phyloP scores from a whole-genome alignment of 1,140 invertebrate species.

The Diabrotica virgifera region DNA sequence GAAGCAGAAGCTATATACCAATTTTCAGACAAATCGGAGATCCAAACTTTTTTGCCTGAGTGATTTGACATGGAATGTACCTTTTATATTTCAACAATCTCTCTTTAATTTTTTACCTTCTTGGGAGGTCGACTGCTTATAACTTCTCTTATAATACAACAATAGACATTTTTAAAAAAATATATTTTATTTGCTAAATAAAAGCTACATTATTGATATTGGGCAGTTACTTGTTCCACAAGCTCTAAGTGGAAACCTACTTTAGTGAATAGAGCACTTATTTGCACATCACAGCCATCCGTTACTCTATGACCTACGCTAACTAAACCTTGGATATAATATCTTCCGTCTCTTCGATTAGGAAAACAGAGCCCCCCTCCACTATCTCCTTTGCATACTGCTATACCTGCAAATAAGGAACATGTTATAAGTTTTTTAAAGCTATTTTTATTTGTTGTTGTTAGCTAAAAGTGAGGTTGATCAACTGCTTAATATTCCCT shows the following conservation, averaged over 20 bases:
- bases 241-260: constrained; percentile 23
- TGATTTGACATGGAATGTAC: too few relatives aligned
- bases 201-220: not conserved
- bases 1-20: too few relatives aligned
- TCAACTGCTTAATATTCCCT: too few relatives aligned
- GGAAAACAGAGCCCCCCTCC: constrained; percentile 33
- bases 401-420: constrained; percentile 27
- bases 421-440: not conserved
- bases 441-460: not conserved
- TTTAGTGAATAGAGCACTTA: constrained; percentile 33
- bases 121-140: too few relatives aligned
- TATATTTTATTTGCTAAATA: not conserved
- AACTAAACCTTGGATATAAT: constrained; percentile 35
- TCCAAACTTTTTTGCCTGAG: too few relatives aligned
- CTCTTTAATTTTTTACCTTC: too few relatives aligned
- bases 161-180: not conserved
- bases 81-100: too few relatives aligned
- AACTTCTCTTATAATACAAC: not conserved
- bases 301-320: constrained; percentile 21
- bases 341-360: constrained; percentile 17
- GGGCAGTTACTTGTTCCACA: constrained; percentile 12
- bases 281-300: constrained; percentile 27
- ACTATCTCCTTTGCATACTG: constrained; percentile 38
- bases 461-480: too few relatives aligned
- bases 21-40: too few relatives aligned